Evolutionary conservation across 2,113 vertebrate genomes (phyloP), one percentile per base, ranked within the genome.

Genomic region (Pomatostomus ruficeps): DNA sequence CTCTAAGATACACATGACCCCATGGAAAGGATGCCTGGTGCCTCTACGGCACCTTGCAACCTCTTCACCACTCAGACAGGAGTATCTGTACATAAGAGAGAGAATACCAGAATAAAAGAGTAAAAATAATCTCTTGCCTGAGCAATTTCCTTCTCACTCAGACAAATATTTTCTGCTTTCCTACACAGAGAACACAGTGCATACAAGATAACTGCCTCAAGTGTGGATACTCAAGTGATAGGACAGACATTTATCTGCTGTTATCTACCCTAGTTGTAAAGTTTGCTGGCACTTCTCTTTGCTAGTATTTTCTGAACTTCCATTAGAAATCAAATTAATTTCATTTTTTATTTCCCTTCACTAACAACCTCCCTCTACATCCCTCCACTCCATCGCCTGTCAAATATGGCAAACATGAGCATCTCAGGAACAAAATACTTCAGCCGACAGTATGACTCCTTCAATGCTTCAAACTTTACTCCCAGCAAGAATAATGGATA

Each of bases 401-500:
- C 78, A 97, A 93, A 70, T 13, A 45, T 36, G 35, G 57, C 87
- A 96, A 97, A 95, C 85, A 96, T 4, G 3, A 93, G 48, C 42
- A 85, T 75, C 51, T 95, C 62, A 83, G 63, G 79, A 67, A 91
- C 78, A 94, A 96, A 97, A 96, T 85, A 94, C 82, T 96, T 96
- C 95, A 96, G 77, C 52, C 68, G 31, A 96, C 57, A 96, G 71
- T 40, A 28, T 81, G 90, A 91, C 79, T 97, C 78, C 85, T 80
- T 97, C 93, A 90, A 88, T 42, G 55, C 89, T 94, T 93, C 96
- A 96, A 97, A 96, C 78, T 88, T 96, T 88, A 95, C 85, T 89
- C 42, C 13, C 51, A n/a, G 40, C 36, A 96, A 97, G 75, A 96
- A 97, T 93, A 97, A 98, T 90, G 91, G 93, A 97, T 96, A 23